These are phyloP conservation scores for Halcyon leucocephala DNA, from an alignment of 2,797 vertebrate genomes.

Conservation along the genomic window DNA sequence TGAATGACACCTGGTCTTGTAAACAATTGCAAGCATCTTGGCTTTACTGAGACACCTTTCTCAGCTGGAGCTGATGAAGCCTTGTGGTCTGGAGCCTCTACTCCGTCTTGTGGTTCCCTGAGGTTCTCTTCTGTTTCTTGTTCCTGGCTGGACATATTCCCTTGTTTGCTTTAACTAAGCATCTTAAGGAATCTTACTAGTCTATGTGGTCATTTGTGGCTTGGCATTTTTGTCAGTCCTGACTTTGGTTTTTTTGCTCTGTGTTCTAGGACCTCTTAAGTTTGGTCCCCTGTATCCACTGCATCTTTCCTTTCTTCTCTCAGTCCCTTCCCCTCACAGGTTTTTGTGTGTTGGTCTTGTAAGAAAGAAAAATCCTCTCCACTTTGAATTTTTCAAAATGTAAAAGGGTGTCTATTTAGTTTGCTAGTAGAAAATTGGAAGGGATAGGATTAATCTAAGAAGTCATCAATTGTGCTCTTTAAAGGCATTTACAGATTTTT, in stretches of 20 bases:
- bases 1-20: background rate
- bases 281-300: background rate
- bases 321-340: background rate
- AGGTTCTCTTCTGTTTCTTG: background rate
- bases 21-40: slow-evolving; percentile 11
- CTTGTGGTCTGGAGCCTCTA: slow-evolving; percentile 37
- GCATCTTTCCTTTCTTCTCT: background rate
- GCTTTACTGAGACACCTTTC: slow-evolving; percentile 1
- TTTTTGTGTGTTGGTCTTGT: background rate
- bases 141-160: background rate
- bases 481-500: slow-evolving; percentile 34
- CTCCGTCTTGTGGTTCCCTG: background rate
- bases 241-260: background rate
- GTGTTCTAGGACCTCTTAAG: background rate
- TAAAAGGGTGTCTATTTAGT: background rate
- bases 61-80: background rate
- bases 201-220: slow-evolving; percentile 41
- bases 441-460: background rate
- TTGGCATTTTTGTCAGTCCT: slow-evolving; percentile 32
- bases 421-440: background rate
- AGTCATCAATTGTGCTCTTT: background rate
- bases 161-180: slow-evolving; percentile 36
- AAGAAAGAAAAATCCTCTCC: background rate
- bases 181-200: slow-evolving; percentile 11
- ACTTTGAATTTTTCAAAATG: background rate